These are phyloP conservation scores for Leptinotarsa lineolata DNA, from an alignment of 1,140 invertebrate genomes.

Conservation along the genomic window DNA sequence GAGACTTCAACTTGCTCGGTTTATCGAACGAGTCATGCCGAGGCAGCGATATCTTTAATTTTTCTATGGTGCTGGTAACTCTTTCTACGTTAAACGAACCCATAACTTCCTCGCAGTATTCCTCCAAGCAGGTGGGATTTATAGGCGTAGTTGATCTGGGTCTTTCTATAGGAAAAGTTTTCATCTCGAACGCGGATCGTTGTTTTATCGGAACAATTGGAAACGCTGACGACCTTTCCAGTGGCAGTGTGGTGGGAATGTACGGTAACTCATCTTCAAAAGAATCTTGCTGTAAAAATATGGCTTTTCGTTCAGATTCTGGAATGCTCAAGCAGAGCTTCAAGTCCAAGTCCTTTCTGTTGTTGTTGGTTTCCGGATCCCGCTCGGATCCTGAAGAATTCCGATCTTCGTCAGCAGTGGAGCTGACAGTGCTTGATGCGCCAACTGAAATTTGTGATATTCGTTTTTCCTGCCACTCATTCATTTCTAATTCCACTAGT, in stretches of 20 bases:
- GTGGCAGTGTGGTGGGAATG: constrained; percentile 81
- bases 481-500: no score
- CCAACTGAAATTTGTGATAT: constrained; percentile 16
- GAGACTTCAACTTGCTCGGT: constrained; percentile 53
- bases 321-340: constrained; percentile 54
- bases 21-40: constrained; percentile 60
- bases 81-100: constrained; percentile 46
- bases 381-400: constrained; percentile 81
- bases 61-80: constrained; percentile 59
- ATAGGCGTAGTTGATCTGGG: constrained; percentile 84
- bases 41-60: constrained; percentile 72
- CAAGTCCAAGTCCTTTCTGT: constrained; percentile 54
- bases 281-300: constrained; percentile 79
- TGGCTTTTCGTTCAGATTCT: constrained; percentile 72
- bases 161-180: constrained; percentile 82
- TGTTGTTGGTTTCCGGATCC: constrained; percentile 66
- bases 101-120: constrained; percentile 62
- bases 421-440: constrained; percentile 11
- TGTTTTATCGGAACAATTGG: constrained; percentile 81
- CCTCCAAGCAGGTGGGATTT: constrained; percentile 76
- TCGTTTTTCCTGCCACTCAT: constrained; percentile 8
- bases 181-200: constrained; percentile 68
- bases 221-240: constrained; percentile 78
- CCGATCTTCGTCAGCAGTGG: constrained; percentile 59
- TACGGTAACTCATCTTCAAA: constrained; percentile 87